phyloP scores from a whole-genome alignment of 2,113 vertebrate genomes.

The Talpa occidentalis region DNA sequence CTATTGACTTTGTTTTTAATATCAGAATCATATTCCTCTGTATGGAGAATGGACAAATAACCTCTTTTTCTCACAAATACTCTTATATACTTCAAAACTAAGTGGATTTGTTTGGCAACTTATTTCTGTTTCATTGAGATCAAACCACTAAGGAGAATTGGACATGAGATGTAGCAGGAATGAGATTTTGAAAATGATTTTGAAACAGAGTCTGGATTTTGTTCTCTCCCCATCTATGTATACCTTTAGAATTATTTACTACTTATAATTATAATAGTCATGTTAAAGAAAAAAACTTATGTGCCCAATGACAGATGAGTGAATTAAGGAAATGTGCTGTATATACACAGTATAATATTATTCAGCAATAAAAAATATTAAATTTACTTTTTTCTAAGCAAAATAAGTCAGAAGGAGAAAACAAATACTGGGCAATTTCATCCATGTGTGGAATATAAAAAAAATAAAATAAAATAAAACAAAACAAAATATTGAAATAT shows the following conservation, averaged over 20 bases:
- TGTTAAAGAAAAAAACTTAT: not conserved
- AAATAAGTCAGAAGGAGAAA: no score
- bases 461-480: no score
- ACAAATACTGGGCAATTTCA: no score
- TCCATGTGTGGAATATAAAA: no score
- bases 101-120: not conserved
- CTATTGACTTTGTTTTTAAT: slow-evolving; percentile 51
- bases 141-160: not conserved
- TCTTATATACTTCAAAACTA: not conserved
- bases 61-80: not conserved
- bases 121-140: slow-evolving; percentile 18
- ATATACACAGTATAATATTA: no score
- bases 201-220: not conserved
- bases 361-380: not conserved
- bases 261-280: no score
- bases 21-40: slow-evolving; percentile 47
- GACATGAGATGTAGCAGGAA: not conserved
- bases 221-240: not conserved
- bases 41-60: not conserved
- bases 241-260: not conserved
- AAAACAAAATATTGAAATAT: no score
- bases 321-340: no score
- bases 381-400: not conserved
- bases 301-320: no score
- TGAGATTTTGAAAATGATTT: slow-evolving; percentile 19